Conservation (phyloP, 2,797 vertebrate species). For the Diplodus sargus region DNA sequence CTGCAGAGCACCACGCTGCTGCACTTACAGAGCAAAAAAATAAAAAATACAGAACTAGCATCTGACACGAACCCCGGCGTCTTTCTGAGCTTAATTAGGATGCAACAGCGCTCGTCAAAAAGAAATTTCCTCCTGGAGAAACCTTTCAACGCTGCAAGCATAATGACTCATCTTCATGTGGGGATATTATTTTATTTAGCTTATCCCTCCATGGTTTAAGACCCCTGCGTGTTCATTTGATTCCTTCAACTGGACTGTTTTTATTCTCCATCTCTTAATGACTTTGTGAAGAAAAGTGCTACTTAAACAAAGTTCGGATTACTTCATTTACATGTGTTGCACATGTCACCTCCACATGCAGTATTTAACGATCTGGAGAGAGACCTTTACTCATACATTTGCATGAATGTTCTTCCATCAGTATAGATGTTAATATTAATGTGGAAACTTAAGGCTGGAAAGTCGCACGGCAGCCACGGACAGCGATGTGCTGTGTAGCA, state of each 20-base stretch:
- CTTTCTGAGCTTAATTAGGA: conserved; percentile 46
- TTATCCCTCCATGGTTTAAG: no score
- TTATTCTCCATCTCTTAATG: no score
- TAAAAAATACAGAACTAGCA: conserved; percentile 5
- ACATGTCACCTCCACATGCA: conserved; percentile 61
- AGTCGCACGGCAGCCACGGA: not conserved
- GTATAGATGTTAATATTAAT: conserved; percentile 10
- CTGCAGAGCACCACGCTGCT: conserved; percentile 15
- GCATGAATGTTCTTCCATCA: not conserved
- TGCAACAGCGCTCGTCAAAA: conserved; percentile 32
- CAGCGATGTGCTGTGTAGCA: not conserved
- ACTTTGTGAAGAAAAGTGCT: no score
- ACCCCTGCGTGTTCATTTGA: no score
- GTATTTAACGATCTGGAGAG: conserved; percentile 37
- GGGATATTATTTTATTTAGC: conserved; percentile 1
- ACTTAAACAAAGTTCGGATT: no score
- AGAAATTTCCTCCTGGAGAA: conserved; percentile 30
- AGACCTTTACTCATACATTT: conserved; percentile 16
- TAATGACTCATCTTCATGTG: conserved; percentile 40
- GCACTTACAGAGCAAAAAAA: not conserved
- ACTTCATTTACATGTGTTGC: conserved; percentile 14
- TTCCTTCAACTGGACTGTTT: no score
- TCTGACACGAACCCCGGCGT: conserved; percentile 32
- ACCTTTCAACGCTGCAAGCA: conserved; percentile 28
- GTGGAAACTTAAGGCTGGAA: conserved; percentile 12